phyloP scores from a whole-genome alignment of 2,888 invertebrate species.

The Trichopria drosophilae region DNA sequence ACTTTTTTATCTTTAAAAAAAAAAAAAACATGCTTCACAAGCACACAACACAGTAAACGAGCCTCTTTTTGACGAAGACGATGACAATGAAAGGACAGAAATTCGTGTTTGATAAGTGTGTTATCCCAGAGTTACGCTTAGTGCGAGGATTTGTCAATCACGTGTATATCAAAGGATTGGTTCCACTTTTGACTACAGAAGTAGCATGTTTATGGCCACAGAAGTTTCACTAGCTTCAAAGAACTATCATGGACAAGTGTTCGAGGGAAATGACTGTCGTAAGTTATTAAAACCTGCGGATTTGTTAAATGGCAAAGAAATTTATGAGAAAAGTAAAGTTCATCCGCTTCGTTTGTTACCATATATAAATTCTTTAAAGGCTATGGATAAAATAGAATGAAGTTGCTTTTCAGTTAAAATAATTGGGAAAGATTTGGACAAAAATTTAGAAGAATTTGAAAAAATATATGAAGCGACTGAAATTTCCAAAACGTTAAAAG shows the following conservation, averaged over 20 bases:
- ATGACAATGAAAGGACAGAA: too few species aligned
- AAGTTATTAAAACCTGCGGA: not conserved
- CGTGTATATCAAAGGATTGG: conserved; percentile 1
- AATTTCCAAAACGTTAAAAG: too few species aligned
- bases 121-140: not conserved
- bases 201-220: conserved; percentile 1
- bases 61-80: conserved; percentile 1
- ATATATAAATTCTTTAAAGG: too few species aligned
- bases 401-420: too few species aligned
- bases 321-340: too few species aligned
- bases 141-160: not conserved
- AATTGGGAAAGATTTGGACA: too few species aligned
- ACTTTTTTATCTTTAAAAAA: not conserved
- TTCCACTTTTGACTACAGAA: not conserved
- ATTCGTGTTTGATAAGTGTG: not conserved
- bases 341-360: too few species aligned
- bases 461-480: too few species aligned
- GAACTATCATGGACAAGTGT: too few species aligned
- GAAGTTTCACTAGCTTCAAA: conserved; percentile 2
- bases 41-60: not conserved
- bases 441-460: too few species aligned
- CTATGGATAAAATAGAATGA: too few species aligned
- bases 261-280: not conserved
- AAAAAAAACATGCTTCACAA: not conserved
- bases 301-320: too few species aligned